Evolutionary conservation across 2,888 invertebrate genomes (phyloP), one percentile per base, ranked within the genome.

Genomic region (Falcaria lacertinaria): DNA sequence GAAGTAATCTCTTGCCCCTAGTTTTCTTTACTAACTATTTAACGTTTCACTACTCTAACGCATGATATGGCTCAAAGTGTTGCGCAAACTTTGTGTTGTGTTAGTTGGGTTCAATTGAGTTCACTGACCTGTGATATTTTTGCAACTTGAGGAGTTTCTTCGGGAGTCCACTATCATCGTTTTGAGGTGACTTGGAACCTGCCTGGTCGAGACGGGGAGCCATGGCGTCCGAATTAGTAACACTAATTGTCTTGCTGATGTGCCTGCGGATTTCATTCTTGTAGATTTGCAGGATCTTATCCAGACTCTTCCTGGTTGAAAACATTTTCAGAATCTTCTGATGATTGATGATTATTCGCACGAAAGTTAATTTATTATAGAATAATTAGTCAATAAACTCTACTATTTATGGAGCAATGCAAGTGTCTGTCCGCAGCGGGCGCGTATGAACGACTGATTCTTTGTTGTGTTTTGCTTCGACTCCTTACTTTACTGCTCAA

Each of bases 241-340:
- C 90, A 65, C 90, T 91, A 14, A 91, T 90, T 0, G 91, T 92
- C 75, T 91, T 92, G 74, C 91, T 91, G 54, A 92, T 92, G 48
- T 88, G 84, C 49, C 90, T 78, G 59, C 86, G 80, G 41, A 89
- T 64, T 59, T 89, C 89, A 60, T 83, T 81, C 62, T 78, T 84
- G 66, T 86, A 88, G 39, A 78, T 65, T 57, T 83, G 80, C 42
- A 86, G 57, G 44, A 87, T 60, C 60, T 66, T 81, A 39, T 85
- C 85, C 58, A 84, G 65, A 59, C 80, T 79, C 60, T 78, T 84
- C 72, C 73, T 80, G 35, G 87, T 73, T 8, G 81, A 75, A 64
- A 80, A 85, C 89, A 89, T 89, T 50, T 69, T 81, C 39, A 32
- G 37, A 41, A 47, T 28, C 28, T 28, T 28, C 28, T 28, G 7